phyloP scores from a whole-genome alignment of 2,113 vertebrate genomes.

The Ictalurus furcatus region DNA sequence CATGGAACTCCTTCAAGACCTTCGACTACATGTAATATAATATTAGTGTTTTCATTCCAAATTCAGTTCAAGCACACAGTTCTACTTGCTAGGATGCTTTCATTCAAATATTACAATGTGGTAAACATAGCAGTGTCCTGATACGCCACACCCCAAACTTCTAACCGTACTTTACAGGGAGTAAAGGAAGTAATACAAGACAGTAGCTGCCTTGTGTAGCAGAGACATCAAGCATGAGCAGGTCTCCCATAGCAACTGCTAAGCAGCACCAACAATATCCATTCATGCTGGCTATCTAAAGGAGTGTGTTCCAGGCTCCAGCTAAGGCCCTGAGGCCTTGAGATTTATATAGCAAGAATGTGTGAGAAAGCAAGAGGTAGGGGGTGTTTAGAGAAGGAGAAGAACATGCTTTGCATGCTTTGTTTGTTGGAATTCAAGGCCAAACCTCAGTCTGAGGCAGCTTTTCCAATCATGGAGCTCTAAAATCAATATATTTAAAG shows the following conservation, averaged over 20 bases:
- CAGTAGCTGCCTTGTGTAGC: constrained; percentile 65
- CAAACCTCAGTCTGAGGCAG: not conserved
- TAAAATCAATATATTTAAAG: not conserved
- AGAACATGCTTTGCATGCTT: not conserved
- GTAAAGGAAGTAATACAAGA: constrained; percentile 42
- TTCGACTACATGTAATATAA: not conserved
- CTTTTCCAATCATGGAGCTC: not conserved
- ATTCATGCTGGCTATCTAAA: constrained; percentile 72
- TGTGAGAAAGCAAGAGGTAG: not conserved
- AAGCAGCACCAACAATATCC: constrained; percentile 61
- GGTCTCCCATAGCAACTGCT: constrained; percentile 78
- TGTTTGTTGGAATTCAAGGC: not conserved
- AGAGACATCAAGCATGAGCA: constrained; percentile 72
- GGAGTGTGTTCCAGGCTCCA: constrained; percentile 58
- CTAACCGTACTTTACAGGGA: not conserved
- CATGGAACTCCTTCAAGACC: not conserved
- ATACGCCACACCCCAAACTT: not conserved
- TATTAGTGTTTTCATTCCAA: not conserved
- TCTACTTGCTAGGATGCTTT: not conserved
- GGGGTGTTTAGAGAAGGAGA: constrained; percentile 17
- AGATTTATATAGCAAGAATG: constrained; percentile 14
- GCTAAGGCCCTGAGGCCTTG: constrained; percentile 32
- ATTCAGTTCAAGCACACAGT: not conserved
- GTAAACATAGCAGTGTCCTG: not conserved
- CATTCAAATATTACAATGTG: not conserved